Evolutionary conservation across 2,113 vertebrate genomes (phyloP), one percentile per base, ranked within the genome.

Genomic region (Dendrocopos noguchii): DNA sequence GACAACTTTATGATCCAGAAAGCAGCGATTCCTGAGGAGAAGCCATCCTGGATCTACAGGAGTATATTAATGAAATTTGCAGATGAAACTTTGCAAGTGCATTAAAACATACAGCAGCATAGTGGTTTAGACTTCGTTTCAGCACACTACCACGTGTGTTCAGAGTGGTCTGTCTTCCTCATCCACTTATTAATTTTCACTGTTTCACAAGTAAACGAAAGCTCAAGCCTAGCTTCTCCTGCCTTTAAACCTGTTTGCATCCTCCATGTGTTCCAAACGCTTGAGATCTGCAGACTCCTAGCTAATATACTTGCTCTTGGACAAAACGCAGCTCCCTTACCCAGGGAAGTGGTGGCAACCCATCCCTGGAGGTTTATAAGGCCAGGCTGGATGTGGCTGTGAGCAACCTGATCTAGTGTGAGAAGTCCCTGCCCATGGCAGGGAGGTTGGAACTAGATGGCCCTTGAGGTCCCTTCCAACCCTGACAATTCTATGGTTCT

Each of bases 1-100:
- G 97, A 96, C 97, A 97, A 95, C 84, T 97, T 98, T 97, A 97
- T 44, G 93, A 96, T 95, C 82, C 90, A 97, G 95, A 97, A 97
- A 97, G 96, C 74, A 96, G 91, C 95, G 97, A 87, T 97, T 97
- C 92, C 95, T 91, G 71, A 97, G 92, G 77, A 96, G 95, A 87
- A 96, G 94, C 91, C 96, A 87, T 97, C 96, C 86, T 93, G 88
- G 71, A 90, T 95, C 85, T 88, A 87, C 50, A 90, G 90, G 93
- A 96, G 70, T 80, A 84, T 95, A 95, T 95, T 96, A 95, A 95
- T 96, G 95, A 93, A 95, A 94, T 93, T 91, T 94, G 76, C 85
- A 88, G 92, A 96, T 87, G 78, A 88, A 93, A 93, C 86, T 96
- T 90, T 19, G 60, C 84, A 89, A 95, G 55, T 70, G 73, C 76